Percentiles rank a stretch among this genome's conserved stretches.
phyloP scores from a whole-genome alignment of 2,797 vertebrate genomes.

The Caiman crocodilus region DNA sequence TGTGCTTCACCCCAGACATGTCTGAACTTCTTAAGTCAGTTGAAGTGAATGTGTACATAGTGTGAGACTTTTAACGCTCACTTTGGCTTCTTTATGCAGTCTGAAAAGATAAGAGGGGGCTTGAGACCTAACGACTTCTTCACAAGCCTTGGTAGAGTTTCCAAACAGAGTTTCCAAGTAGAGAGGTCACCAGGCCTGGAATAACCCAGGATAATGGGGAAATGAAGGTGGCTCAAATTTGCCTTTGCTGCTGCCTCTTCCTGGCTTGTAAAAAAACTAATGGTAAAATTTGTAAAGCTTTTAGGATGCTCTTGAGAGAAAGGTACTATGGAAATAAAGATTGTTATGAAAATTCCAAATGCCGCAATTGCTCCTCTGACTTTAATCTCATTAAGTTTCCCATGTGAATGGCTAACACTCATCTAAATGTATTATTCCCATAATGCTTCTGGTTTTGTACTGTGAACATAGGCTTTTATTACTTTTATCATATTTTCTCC shows the following conservation, averaged over 20 bases:
- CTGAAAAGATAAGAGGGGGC: background rate
- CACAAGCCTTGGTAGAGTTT: too few species aligned
- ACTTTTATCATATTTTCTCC: background rate
- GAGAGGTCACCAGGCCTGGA: background rate
- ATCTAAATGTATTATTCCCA: background rate
- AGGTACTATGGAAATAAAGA: background rate
- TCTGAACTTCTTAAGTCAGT: background rate
- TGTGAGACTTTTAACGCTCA: background rate
- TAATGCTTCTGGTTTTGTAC: background rate
- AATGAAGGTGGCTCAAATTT: background rate
- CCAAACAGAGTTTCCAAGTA: too few species aligned
- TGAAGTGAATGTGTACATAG: background rate
- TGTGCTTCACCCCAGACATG: background rate
- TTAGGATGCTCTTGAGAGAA: background rate
- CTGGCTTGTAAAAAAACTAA: rapidly evolving
- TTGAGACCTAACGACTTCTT: rapidly evolving
- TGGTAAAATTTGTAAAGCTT: background rate
- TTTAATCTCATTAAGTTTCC: background rate
- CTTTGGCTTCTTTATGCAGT: background rate
- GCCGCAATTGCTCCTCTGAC: background rate
- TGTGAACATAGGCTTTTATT: background rate
- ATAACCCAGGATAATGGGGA: background rate
- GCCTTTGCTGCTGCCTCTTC: background rate
- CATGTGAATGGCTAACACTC: background rate
- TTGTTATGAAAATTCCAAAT: background rate